These are phyloP conservation scores for Euleptes europaea DNA, from an alignment of 2,113 vertebrate species.

Conservation along the genomic window DNA sequence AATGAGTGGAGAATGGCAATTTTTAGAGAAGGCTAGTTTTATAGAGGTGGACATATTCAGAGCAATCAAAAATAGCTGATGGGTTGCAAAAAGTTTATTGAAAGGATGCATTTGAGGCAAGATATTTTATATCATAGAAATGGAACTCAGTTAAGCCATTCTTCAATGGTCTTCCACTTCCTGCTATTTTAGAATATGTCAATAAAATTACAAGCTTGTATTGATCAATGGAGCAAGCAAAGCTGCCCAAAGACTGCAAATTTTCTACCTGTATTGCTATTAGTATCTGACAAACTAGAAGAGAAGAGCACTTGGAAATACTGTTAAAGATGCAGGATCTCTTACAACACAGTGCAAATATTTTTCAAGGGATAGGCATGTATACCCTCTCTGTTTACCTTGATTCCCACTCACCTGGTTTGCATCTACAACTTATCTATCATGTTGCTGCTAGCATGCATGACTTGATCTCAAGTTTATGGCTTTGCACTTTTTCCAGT, in stretches of 20 bases:
- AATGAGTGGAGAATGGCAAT: slow-evolving; percentile 8
- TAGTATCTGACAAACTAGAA: neutral
- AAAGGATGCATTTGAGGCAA: neutral
- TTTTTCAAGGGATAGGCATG: neutral
- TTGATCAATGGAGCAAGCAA: neutral
- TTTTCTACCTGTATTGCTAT: neutral
- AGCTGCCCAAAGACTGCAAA: neutral
- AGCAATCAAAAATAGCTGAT: neutral
- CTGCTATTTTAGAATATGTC: neutral
- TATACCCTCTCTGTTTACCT: neutral
- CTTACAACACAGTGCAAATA: neutral
- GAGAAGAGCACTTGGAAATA: neutral
- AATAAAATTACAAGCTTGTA: neutral
- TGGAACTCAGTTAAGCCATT: neutral
- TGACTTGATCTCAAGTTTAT: neutral
- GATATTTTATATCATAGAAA: neutral
- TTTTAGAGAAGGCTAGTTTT: neutral
- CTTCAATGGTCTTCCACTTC: neutral
- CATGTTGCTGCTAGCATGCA: no score
- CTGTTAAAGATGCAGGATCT: neutral
- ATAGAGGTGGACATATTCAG: neutral
- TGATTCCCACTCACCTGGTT: neutral
- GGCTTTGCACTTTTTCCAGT: no score
- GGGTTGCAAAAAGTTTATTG: neutral
- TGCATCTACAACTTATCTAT: neutral